A percentile compares a stretch with the other conserved stretches of the same genome.
These are phyloP conservation scores for Neelides folsomi DNA, from an alignment of 2,888 invertebrate species.

Conservation along the genomic window DNA sequence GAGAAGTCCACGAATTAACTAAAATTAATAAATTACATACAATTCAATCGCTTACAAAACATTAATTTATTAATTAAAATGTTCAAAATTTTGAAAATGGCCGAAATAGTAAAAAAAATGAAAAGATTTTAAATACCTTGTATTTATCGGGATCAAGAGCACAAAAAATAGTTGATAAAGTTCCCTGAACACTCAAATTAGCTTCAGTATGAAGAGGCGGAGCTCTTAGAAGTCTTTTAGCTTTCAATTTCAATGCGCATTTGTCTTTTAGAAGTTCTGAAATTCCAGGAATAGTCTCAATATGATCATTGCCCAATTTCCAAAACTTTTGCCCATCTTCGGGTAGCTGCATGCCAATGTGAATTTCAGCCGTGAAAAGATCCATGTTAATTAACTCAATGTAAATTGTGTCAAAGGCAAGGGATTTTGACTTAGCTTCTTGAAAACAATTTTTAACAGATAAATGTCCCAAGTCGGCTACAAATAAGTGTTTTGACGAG, in stretches of 20 bases:
- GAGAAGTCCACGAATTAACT: slow-evolving; percentile 67
- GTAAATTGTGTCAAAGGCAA: slow-evolving; percentile 38
- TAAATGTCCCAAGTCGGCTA: slow-evolving; percentile 66
- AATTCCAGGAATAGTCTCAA: slow-evolving; percentile 44
- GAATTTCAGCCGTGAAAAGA: slow-evolving; percentile 51
- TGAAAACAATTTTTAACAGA: slow-evolving; percentile 57
- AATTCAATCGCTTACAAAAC: too few species aligned
- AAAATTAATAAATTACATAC: slow-evolving; percentile 1
- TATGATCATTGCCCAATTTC: slow-evolving; percentile 42
- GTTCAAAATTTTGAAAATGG: too few species aligned
- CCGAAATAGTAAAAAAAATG: too few species aligned
- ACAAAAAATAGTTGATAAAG: slow-evolving; percentile 68
- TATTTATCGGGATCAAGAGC: slow-evolving; percentile 73
- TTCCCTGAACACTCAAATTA: slow-evolving; percentile 71
- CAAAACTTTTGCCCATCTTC: slow-evolving; percentile 19
- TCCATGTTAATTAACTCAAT: slow-evolving; percentile 62
- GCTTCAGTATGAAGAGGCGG: slow-evolving; percentile 45
- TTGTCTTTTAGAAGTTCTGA: slow-evolving; percentile 66
- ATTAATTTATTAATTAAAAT: too few species aligned
- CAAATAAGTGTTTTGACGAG: slow-evolving; percentile 58
- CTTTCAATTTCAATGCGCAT: slow-evolving; percentile 61
- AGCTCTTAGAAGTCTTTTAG: slow-evolving; percentile 54
- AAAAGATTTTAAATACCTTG: slow-evolving; percentile 40
- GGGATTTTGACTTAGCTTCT: slow-evolving; percentile 9
- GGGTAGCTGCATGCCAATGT: slow-evolving; percentile 9